Percentiles rank a stretch among this genome's conserved stretches.
Conservation (phyloP, 2,888 invertebrate genomes). For the Lasioglossum figueresi region DNA sequence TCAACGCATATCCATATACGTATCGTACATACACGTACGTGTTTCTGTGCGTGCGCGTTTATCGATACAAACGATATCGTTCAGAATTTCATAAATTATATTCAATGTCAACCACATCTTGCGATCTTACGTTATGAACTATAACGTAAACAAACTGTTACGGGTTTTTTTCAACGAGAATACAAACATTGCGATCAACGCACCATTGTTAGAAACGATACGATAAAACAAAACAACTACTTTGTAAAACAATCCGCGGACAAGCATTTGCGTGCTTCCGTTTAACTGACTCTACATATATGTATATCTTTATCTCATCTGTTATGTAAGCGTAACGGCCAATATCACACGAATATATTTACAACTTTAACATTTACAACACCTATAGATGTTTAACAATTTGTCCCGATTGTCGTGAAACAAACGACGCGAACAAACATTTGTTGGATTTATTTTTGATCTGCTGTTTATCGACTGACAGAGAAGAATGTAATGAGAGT, state of each 20-base stretch:
- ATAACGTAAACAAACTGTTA: conserved; percentile 2
- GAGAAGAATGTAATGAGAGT: neutral
- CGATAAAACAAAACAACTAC: neutral
- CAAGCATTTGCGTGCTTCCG: neutral
- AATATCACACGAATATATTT: conserved; percentile 17
- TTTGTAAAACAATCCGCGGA: neutral
- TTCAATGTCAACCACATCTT: neutral
- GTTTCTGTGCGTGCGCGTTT: neutral
- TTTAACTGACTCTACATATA: neutral
- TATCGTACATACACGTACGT: neutral
- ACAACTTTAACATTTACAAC: neutral
- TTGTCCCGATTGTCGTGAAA: neutral
- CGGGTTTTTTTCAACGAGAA: neutral
- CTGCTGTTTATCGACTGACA: neutral
- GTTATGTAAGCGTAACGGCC: conserved; percentile 31
- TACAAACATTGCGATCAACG: neutral
- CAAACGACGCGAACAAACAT: neutral
- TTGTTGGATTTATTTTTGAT: neutral
- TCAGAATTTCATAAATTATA: neutral
- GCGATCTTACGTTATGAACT: neutral
- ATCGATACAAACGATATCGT: neutral
- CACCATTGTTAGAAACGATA: neutral
- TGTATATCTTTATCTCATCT: neutral
- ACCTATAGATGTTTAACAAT: neutral
- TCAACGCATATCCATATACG: neutral